Evolutionary conservation across 2,888 invertebrate genomes (phyloP), one percentile per base, ranked within the genome.

Genomic region (Drosophila macrospina): DNA sequence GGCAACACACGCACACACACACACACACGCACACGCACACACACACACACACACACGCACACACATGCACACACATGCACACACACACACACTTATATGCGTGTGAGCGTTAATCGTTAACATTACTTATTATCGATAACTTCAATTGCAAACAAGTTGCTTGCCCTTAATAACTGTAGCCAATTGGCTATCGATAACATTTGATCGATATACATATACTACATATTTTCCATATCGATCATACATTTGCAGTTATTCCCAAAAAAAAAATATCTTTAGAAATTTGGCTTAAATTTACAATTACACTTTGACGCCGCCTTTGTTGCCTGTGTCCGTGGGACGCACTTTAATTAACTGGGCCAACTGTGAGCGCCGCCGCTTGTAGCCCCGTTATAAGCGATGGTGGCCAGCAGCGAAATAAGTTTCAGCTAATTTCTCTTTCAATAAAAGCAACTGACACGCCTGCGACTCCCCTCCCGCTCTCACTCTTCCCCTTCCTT

Each of bases 381-480:
- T 69, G 71, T 37, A 47, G 71, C 41, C 63, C 70, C 73, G 66
- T 71, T 72, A 72, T 36, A 55, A 30, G 15, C 69, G 34, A 8
- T 47, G 71, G 41, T 60, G 71, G 39, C 66, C 70, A 81, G 54
- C 84, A 75, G 82, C 68, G 54, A 69, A 71, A 59, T 85, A 71
- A 88, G 80, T 83, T 88, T 86, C 74, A 80, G 69, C 85, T 88
- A 88, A 84, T 84, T 84, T 84, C 83, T 84, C 89, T 86, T 84
- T 86, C 85, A 84, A 86, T 83, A 84, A 81, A 74, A 70, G 55
- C 66, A 61, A 39, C 67, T 48, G 59, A 64, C 67, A 68, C 56
- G 61, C 57, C 74, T 41, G 16, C 57, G 6, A 13, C 54, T 7
- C 13, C 48, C 26, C 36, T 39, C 6, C 5, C 6, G 11, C 4